Conservation (phyloP, 1,140 invertebrate species). For the Papilio xuthus region DNA sequence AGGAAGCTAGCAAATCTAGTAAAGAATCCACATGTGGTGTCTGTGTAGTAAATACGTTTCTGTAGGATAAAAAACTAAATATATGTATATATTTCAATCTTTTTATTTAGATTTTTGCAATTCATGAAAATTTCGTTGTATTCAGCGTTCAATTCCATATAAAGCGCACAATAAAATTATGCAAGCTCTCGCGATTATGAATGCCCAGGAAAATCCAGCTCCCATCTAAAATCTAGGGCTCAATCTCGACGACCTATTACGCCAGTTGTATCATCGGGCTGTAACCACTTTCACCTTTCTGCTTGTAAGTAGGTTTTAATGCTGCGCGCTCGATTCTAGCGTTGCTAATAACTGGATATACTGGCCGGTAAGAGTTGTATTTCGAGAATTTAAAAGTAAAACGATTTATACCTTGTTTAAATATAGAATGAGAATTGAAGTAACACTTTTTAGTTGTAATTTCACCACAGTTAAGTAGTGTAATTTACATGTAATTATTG, state of each 20-base stretch:
- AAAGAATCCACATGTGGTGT: background rate
- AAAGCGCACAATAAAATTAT: constrained; percentile 18
- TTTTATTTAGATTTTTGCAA: background rate
- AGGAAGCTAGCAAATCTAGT: background rate
- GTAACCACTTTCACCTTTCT: constrained; percentile 60
- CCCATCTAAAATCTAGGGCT: constrained; percentile 34
- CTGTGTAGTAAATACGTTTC: too few relatives aligned
- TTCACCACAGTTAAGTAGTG: background rate
- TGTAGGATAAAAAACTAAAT: too few relatives aligned
- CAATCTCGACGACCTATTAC: constrained; percentile 61
- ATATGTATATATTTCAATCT: too few relatives aligned
- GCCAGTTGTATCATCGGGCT: constrained; percentile 63
- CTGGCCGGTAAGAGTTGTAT: constrained; percentile 15
- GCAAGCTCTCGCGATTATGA: constrained; percentile 30
- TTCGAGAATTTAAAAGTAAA: constrained; percentile 10
- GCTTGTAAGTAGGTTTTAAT: constrained; percentile 50
- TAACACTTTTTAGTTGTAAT: background rate
- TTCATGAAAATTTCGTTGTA: background rate
- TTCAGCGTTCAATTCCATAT: background rate
- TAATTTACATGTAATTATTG: background rate
- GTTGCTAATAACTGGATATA: constrained; percentile 31
- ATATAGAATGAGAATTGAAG: background rate
- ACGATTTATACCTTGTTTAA: background rate
- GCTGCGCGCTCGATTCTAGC: constrained; percentile 40
- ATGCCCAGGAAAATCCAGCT: constrained; percentile 30